Evolutionary conservation across 2,113 vertebrate species (phyloP).

Genomic region (Hippoglossus stenolepis): DNA sequence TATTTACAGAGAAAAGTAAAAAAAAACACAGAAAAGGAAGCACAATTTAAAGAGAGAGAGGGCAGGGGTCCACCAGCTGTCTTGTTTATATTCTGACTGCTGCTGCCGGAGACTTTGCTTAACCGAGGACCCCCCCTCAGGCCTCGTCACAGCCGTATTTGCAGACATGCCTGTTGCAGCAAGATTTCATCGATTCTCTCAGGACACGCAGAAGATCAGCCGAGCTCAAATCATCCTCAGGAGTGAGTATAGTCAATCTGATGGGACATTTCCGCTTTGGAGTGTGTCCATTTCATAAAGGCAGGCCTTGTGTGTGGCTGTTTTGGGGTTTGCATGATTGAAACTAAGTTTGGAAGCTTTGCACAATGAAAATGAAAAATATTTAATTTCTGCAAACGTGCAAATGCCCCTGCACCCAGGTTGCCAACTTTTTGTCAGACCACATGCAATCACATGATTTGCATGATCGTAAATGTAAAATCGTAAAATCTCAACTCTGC

Average conservation of each 20-base stretch:
- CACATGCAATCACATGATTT: too few relatives aligned
- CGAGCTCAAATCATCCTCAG: slow-evolving; percentile 75
- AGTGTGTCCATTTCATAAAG: not conserved
- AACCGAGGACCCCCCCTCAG: not conserved
- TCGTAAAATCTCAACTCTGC: too few relatives aligned
- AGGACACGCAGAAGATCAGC: slow-evolving; percentile 74
- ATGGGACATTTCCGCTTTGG: not conserved
- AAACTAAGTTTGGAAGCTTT: not conserved
- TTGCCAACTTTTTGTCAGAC: too few relatives aligned
- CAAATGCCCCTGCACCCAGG: too few relatives aligned
- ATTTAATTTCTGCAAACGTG: too few relatives aligned
- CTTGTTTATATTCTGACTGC: not conserved
- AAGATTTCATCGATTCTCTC: slow-evolving; percentile 45
- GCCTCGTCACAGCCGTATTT: slow-evolving; percentile 24
- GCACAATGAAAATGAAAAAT: not conserved
- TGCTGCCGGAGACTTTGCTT: not conserved
- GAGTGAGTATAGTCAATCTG: slow-evolving; percentile 71
- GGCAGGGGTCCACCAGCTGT: not conserved
- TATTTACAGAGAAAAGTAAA: not conserved
- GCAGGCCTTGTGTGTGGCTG: not conserved
- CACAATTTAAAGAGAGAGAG: not conserved
- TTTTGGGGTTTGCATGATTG: not conserved
- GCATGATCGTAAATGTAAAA: too few relatives aligned
- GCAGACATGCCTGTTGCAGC: slow-evolving; percentile 69
- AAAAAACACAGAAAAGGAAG: not conserved